A percentile compares a stretch with the other conserved stretches of the same genome.
Conservation (phyloP, 2,888 invertebrate species). For the Hyposoter didymator region DNA sequence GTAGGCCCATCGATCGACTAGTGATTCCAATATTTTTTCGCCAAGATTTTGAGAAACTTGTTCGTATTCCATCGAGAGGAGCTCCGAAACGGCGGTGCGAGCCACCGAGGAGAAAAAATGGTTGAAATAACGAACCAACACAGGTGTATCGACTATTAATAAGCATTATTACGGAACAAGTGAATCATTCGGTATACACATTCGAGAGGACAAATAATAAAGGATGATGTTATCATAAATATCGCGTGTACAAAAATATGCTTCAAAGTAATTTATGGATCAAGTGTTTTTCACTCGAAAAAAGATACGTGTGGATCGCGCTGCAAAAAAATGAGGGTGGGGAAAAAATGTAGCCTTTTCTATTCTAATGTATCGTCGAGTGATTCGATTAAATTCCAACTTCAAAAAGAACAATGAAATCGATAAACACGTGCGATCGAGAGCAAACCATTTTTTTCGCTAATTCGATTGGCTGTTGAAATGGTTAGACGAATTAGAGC, state of each 20-base stretch:
- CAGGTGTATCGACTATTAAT: slow-evolving; percentile 57
- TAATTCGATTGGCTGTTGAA: not conserved
- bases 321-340: not conserved
- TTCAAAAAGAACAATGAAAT: not conserved
- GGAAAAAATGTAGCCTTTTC: not conserved
- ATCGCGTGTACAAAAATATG: not conserved
- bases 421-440: not conserved
- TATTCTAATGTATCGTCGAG: not conserved
- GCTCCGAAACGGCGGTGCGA: slow-evolving; percentile 1
- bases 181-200: slow-evolving; percentile 47
- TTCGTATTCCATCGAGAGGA: not conserved
- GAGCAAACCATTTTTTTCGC: not conserved
- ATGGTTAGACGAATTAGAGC: not conserved
- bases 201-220: slow-evolving; percentile 43
- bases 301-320: slow-evolving; percentile 6
- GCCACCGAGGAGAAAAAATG: slow-evolving; percentile 24
- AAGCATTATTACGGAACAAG: slow-evolving; percentile 47
- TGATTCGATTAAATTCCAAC: not conserved
- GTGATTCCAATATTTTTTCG: not conserved
- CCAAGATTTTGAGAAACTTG: not conserved
- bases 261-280: slow-evolving; percentile 42
- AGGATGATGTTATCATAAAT: slow-evolving; percentile 54
- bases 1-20: not conserved
- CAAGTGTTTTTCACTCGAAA: slow-evolving; percentile 40
- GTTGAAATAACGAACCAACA: slow-evolving; percentile 12